Base-by-base conservation (phyloP, 2,113 vertebrate genomes). In the Collichthys lucidus region DNA sequence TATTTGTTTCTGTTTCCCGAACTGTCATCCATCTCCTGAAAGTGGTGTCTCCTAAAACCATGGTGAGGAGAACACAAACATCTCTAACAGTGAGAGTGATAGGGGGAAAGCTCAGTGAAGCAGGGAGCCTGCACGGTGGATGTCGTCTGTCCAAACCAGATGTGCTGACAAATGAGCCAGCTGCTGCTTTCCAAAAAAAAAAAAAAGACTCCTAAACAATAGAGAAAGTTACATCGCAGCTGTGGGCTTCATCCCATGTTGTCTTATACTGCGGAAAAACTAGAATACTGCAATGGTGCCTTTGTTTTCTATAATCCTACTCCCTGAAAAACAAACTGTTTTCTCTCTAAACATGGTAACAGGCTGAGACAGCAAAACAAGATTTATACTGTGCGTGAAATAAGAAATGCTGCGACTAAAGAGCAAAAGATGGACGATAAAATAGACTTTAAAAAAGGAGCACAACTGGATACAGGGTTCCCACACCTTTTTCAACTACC, bases 51-150 rank as follows among this genome's bases (percentile, higher is more conserved):
- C 63, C 46, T 47, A 74, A 79, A 88, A 89, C 89, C 89, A 87
- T 86, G 89, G 91, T 82, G 88, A 92, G 72, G 70, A 71, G 84
- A 86, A 89, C 80, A 90, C 82, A 90, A 90, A 91, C 82, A 90
- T 79, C 87, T 55, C 65, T 63, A 26, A 80, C 57, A 70, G 42
- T 6, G 22, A 50, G 79, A 26, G 44, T 0, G 35, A 75, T 26
- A 2, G 7, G 0, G 46, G 63, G 12, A 53, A 59, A 71, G 26
- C 60, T 71, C 57, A 31, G 29, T 2, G 55, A 56, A 11, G 72
- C 49, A 63, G 61, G 73, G 56, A 56, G 60, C 3, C 31, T 24
- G 4, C 16, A 70, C 4, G 7, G 11, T 40, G 68, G 49, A 62
- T 6, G 49, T 44, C 0, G 10, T 56, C 6, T 3, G 11, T 57